Base-by-base conservation (phyloP, 2,888 invertebrate genomes). In the Platynereis dumerilii region DNA sequence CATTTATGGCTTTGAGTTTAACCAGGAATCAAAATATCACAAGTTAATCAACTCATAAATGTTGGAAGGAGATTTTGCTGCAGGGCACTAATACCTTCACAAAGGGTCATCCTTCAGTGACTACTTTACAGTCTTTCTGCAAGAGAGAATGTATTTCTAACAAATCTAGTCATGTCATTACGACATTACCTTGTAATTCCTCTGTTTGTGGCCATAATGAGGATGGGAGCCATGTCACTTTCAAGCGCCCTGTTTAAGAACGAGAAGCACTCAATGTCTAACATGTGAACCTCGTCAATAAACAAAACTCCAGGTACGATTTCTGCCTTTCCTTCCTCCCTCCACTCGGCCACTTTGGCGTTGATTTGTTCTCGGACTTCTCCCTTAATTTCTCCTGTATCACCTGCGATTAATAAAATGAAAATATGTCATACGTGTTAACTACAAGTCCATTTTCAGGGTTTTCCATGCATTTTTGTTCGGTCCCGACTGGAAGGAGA, bases 261-360 rank as follows among this genome's bases (percentile, higher is more conserved):
- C 0, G 98, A 98, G 86, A 99, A 99, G 81, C 98, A 99, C 83
- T 99, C 99, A 53, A 99, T 95, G 83, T 99, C 99, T 72, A 99
- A 86, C 97, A 99, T 98, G 82, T 99, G 99, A 0, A 94, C 94
- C 87, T 98, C 97, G 80, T 98, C 97, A 72, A 98, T 92, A 79
- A 98, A 98, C 1, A 98, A 86, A 1, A 97, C 98, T 0, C 99
- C 99, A 0, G 99, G 98, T 42, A 97, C 94, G 79, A 99, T 96
- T 85, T 97, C 97, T 0, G 99, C 97, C 83, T 99, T 99, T 0
- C 98, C 98, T 83, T 99, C 99, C 82, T 99, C 99, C 26, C 97
- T 88, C 99, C 99, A 99, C 83, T 99, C 99, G 0, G 93, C 92
- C 22, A 99, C 94, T 84, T 96, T 98, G 52, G 92, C 89, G 84